These are phyloP conservation scores for Phymanthus crucifer DNA, from an alignment of 92 coral and sea anemone genomes.

Conservation along the genomic window DNA sequence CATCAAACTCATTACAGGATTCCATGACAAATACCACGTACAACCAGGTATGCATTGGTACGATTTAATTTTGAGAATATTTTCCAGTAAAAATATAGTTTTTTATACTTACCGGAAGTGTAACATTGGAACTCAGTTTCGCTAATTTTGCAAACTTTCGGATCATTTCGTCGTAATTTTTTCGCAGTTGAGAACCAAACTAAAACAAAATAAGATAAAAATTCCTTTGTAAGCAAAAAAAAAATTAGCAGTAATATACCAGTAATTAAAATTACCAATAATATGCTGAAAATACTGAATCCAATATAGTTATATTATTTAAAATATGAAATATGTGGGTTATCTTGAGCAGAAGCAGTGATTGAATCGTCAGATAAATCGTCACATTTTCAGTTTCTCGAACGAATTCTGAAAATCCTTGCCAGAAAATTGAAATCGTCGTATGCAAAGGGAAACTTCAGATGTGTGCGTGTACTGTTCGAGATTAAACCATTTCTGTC, in stretches of 20 bases:
- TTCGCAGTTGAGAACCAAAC: constrained; percentile 74
- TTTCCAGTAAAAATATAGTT: background rate
- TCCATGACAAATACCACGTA: background rate
- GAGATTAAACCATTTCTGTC: no score
- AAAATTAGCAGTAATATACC: no score
- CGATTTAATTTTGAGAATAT: background rate
- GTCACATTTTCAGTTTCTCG: no score
- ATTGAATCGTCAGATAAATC: no score
- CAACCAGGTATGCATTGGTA: background rate
- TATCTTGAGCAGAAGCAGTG: no score
- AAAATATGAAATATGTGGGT: no score
- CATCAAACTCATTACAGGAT: background rate
- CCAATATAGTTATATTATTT: no score
- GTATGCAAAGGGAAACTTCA: no score
- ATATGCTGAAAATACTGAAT: no score
- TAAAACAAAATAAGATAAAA: constrained; percentile 24
- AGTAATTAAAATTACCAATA: background rate
- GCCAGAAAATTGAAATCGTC: no score
- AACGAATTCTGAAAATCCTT: no score
- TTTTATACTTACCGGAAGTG: constrained; percentile 30
- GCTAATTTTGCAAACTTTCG: constrained; percentile 73
- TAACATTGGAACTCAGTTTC: constrained; percentile 18
- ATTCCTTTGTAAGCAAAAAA: background rate
- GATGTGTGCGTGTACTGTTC: no score
- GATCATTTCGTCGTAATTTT: constrained; percentile 80